Evolutionary conservation across 53 echinoderm and acorn worm genomes (phyloP), one percentile per base, ranked within the genome.

Genomic region (Mesocentrotus franciscanus): DNA sequence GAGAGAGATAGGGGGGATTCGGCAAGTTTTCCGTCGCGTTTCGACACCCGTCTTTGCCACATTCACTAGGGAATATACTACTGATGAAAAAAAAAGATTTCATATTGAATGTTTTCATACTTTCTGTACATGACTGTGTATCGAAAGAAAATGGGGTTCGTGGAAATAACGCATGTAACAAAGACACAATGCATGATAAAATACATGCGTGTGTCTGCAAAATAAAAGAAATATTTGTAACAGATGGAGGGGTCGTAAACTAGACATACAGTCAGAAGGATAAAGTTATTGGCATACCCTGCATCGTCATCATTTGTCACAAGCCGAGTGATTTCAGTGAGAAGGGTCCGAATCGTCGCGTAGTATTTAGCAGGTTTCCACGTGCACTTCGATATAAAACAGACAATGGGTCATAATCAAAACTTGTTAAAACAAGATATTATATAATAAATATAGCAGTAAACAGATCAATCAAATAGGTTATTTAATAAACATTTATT

Each of bases 281-380:
- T 3, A 30, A 29, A 76, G 33, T 30, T 33, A 76, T 32, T 39
- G 32, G 56, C 60, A 9, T 60, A 94, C 94, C 94, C 13, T 30
- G 94, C 39, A 34, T 94, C 94, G 36, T 60, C 61, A 1, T 61
- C 61, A 1, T 20, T 61, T 17, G 94, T 60, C 61, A 94, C 84
- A 16, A 32, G 35, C 22, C 61, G 61, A 33, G 61, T 83, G 62
- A 94, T 94, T 18, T 94, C 83, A 9, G 94, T 4, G 20, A 94
- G 61, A 29, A 94, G 94, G 18, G 59, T 94, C 61, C 61, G 58
- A 33, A 94, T 66, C 60, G 17, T 26, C 11, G 84, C 26, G 64
- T 60, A 94, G 84, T 94, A 94, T 83, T 60, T 79, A 24, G 8
- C 32, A 22, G 94, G 94, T 36, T 84, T 83, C 94, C 94, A 94